Base-by-base conservation (phyloP, 2,888 invertebrate species). In the Megaustenia siamemsis region DNA sequence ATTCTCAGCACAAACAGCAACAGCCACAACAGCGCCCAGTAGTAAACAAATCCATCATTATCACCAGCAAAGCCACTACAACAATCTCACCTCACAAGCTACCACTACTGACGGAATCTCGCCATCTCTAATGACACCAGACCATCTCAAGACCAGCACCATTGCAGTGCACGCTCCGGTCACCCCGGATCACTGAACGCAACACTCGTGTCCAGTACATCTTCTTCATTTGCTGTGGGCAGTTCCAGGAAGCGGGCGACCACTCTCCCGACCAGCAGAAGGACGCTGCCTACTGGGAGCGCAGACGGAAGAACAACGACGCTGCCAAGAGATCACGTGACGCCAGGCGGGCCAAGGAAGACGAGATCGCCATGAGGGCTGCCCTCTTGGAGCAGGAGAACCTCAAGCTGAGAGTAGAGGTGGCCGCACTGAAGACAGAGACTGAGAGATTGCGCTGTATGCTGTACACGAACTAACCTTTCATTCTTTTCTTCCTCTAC, bases 271-370 rank as follows among this genome's bases (percentile, higher is more conserved):
- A 94, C 35, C 92, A 92, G 6, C 90, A 93, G 82, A 95, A 97
- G 90, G 97, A 98, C 92, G 97, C 97, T 4, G 96, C 96, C 0
- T 99, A 99, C 93, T 96, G 96, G 95, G 98, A 97, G 90, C 96
- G 98, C 84, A 95, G 98, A 18, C 96, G 97, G 88, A 97, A 97
- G 92, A 99, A 99, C 94, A 99, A 99, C 93, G 97, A 96, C 88
- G 98, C 99, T 0, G 99, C 99, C 0, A 99, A 99, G 94, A 95
- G 98, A 89, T 98, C 98, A 0, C 95, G 99, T 6, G 98, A 99
- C 92, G 96, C 97, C 0, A 95, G 99, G 85, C 95, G 98, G 89
- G 96, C 97, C 69, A 97, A 98, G 90, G 98, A 99, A 93, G 97
- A 98, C 89, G 97, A 98, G 90, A 96, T 98, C 79, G 97, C 98